A percentile compares a stretch with the other conserved stretches of the same genome.
Evolutionary conservation across 2,797 vertebrate genomes (phyloP).

Genomic region (Brachyalestes nurse): DNA sequence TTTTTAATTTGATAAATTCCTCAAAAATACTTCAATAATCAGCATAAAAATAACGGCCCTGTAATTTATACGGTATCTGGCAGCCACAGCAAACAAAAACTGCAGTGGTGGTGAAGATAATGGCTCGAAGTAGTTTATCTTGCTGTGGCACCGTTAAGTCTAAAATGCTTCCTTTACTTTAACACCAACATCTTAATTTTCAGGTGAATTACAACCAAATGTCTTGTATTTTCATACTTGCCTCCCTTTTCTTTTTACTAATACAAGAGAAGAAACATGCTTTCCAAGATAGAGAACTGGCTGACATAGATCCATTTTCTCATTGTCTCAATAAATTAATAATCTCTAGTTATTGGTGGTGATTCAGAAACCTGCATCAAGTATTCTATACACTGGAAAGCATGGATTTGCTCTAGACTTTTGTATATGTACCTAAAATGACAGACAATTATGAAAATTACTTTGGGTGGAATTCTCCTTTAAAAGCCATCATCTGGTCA

Average conservation of each 20-base stretch:
- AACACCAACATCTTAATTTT: not conserved
- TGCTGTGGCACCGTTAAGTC: not conserved
- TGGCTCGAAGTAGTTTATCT: not conserved
- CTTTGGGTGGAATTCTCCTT: conserved; percentile 17
- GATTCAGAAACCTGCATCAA: not conserved
- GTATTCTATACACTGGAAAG: conserved; percentile 21
- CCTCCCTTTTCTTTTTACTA: not conserved
- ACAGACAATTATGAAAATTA: conserved; percentile 12
- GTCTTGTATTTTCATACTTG: conserved; percentile 23
- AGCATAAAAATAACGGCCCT: not conserved
- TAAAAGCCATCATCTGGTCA: conserved; percentile 16
- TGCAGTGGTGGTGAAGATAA: not conserved
- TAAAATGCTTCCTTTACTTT: conserved; percentile 40
- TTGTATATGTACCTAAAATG: not conserved
- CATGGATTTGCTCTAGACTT: not conserved
- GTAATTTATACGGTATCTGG: not conserved
- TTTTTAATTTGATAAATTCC: too few relatives aligned
- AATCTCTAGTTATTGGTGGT: not conserved
- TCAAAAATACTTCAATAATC: not conserved
- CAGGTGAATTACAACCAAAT: conserved; percentile 29
- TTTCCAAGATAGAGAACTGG: conserved; percentile 32
- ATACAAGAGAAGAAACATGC: not conserved
- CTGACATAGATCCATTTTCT: not conserved
- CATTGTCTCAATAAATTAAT: too few relatives aligned
- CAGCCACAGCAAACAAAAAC: not conserved